Evolutionary conservation across 2,888 invertebrate species (phyloP).

Genomic region (Macrosoma leucophasiata): DNA sequence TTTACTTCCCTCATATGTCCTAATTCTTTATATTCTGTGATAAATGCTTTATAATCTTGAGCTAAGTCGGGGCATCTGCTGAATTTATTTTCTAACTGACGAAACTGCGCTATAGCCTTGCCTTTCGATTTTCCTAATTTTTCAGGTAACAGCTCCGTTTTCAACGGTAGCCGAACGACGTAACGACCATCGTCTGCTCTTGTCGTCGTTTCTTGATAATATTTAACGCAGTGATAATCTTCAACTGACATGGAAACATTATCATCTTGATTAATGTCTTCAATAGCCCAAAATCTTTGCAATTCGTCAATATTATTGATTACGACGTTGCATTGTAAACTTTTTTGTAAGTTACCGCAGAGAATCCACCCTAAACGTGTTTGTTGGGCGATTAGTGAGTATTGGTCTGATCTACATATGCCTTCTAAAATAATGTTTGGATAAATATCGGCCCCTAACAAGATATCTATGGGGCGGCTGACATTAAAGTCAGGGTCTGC

Average conservation of each 20-base stretch:
- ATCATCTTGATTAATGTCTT: constrained; percentile 5
- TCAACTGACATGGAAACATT: constrained; percentile 5
- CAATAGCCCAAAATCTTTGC: constrained; percentile 10
- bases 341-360: constrained; percentile 9
- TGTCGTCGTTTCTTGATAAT: constrained; percentile 8
- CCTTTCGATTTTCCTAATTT: too few relatives aligned
- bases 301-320: constrained; percentile 7
- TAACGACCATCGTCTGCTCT: constrained; percentile 14
- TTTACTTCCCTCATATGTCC: constrained; percentile 13
- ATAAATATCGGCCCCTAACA: constrained; percentile 13
- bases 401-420: too few relatives aligned
- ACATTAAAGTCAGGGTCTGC: too few relatives aligned
- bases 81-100: constrained; percentile 12
- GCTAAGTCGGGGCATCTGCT: constrained; percentile 6
- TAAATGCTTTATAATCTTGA: constrained; percentile 14
- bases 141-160: too few relatives aligned
- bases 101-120: constrained; percentile 19
- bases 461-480: too few relatives aligned
- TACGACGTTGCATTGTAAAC: constrained; percentile 8
- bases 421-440: too few relatives aligned
- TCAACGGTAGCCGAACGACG: constrained; percentile 14
- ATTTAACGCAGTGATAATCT: constrained; percentile 11
- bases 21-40: constrained; percentile 10
- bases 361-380: constrained; percentile 20
- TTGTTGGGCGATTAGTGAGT: constrained; percentile 12